Evolutionary conservation across 1,140 invertebrate species (phyloP).

Genomic region (Steinernema feltiae): DNA sequence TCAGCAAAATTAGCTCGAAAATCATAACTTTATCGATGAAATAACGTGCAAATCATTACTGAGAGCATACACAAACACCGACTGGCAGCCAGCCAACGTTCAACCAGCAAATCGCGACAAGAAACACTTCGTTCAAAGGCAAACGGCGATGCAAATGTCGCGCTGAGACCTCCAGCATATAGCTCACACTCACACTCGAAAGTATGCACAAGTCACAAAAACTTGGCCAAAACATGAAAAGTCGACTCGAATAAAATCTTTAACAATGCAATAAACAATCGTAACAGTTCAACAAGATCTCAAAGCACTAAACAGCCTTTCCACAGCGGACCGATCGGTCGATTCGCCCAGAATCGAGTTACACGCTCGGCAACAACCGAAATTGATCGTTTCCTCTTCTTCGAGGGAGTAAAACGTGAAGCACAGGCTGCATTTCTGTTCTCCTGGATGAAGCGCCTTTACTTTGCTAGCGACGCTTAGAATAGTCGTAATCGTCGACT

Average conservation of each 20-base stretch:
- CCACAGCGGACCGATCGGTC: background rate
- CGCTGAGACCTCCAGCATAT: background rate
- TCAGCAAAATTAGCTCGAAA: background rate
- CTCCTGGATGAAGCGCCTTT: background rate
- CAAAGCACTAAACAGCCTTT: background rate
- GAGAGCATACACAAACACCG: background rate
- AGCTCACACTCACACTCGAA: background rate
- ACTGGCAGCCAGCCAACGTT: constrained; percentile 6
- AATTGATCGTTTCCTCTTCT: background rate
- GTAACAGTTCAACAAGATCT: background rate
- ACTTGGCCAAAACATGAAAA: background rate
- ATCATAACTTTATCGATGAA: too few relatives aligned
- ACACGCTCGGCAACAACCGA: background rate
- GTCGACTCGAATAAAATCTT: background rate
- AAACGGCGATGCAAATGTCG: background rate
- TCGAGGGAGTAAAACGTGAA: background rate
- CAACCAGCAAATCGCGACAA: background rate
- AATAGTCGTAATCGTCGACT: background rate
- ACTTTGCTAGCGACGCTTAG: background rate
- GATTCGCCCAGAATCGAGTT: background rate
- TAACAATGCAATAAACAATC: background rate
- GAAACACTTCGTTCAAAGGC: background rate
- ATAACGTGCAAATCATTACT: background rate
- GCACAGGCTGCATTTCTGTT: background rate
- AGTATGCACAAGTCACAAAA: background rate